Base-by-base conservation (phyloP, 1,140 invertebrate genomes). In the Scylla paramamosain region DNA sequence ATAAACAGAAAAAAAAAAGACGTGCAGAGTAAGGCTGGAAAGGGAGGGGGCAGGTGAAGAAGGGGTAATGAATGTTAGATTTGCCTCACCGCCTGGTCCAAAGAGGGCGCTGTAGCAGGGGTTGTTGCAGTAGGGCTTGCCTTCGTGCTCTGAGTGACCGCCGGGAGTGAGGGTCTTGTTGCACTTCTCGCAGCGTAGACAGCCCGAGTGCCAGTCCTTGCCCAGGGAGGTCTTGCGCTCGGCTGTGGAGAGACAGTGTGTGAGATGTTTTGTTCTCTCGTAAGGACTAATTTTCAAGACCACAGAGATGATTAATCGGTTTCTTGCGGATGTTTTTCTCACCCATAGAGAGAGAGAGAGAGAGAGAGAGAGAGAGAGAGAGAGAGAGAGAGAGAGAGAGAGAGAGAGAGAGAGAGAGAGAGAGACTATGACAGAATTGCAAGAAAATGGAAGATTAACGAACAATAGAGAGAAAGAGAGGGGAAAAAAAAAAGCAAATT, bases 141-240 rank as follows among this genome's bases (percentile, higher is more conserved):
- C 98, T 87, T 98, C 98, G 96, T 98, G 98, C 97, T 98, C 98
- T 14, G 98, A 97, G 96, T 98, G 98, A 52, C 97, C 97, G 20
- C 98, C 98, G 4, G 98, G 97, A 32, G 98, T 97, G 46, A 98
- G 96, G 0, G 98, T 98, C 97, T 98, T 98, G 96, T 98, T 98
- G 96, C 98, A 98, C 97, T 98, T 98, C 96, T 98, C 98, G 96
- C 98, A 98, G 94, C 97, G 97, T 90, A 98, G 97, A 96, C 98
- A 98, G 16, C 97, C 97, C 10, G 97, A 97, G 96, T 98, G 98
- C 98, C 98, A 98, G 96, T 98, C 98, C 96, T 98, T 98, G 7
- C 98, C 98, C 87, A 98, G 96, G 16, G 98, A 98, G 0, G 98
- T 98, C 96, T 98, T 98, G 95, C 98, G 97, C 96, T 98, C 98